phyloP scores from a whole-genome alignment of 1,140 invertebrate species.

The Trichonephila clavipes region DNA sequence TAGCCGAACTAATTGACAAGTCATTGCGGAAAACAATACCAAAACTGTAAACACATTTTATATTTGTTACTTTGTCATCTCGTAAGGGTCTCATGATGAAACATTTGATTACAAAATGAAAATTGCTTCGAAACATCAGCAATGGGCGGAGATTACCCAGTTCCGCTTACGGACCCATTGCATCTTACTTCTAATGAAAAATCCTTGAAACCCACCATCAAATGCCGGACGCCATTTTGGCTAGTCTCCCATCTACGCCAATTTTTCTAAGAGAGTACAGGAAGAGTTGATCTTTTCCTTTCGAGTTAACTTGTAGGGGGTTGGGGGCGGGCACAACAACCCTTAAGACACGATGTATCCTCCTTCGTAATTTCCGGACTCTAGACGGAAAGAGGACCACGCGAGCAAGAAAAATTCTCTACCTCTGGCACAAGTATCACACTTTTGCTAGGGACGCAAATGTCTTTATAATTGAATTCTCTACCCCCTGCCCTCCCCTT shows the following conservation, averaged over 20 bases:
- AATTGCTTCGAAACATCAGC: slow-evolving; percentile 4
- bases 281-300: slow-evolving; percentile 71
- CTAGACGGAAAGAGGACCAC: slow-evolving; percentile 51
- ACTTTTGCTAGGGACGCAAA: slow-evolving; percentile 74
- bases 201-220: slow-evolving; percentile 58
- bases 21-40: not conserved
- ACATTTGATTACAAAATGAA: slow-evolving; percentile 27
- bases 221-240: slow-evolving; percentile 69
- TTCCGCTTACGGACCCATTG: not conserved
- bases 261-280: slow-evolving; percentile 64
- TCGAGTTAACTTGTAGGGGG: slow-evolving; percentile 2
- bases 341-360: slow-evolving; percentile 70
- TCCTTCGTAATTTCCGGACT: slow-evolving; percentile 72
- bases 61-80: not conserved
- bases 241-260: slow-evolving; percentile 40
- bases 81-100: not conserved
- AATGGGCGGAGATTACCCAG: not conserved
- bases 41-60: slow-evolving; percentile 3
- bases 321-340: slow-evolving; percentile 17
- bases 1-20: not conserved
- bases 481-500: slow-evolving; percentile 28
- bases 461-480: slow-evolving; percentile 77
- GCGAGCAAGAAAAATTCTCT: slow-evolving; percentile 71
- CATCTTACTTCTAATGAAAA: slow-evolving; percentile 36
- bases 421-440: slow-evolving; percentile 74